Evolutionary conservation across 2,888 invertebrate species (phyloP), one percentile per base, ranked within the genome.

Genomic region (Sinelater perroti): DNA sequence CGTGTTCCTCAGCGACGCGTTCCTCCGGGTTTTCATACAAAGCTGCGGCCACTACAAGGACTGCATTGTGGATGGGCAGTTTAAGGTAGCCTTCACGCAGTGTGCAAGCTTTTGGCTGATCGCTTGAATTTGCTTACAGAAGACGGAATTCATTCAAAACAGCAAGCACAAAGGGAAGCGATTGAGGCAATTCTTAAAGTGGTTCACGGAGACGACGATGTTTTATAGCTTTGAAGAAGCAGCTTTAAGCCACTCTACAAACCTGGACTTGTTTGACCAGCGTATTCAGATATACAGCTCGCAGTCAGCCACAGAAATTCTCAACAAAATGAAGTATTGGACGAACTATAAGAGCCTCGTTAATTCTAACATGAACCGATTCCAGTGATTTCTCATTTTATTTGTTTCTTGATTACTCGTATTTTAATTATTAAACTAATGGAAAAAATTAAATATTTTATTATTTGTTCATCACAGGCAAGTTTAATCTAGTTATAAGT

Each of bases 161-260:
- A 82, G 81, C 61, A 82, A 85, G 2, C 73, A 81, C 0, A 70
- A 63, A 47, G 85, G 88, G 0, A 87, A 87, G 72, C 85, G 86
- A 40, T 82, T 87, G 26, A 85, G 87, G 63, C 85, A 87, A 67
- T 92, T 93, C 75, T 79, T 93, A 0, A 90, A 91, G 65, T 93
- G 93, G 93, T 93, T 94, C 77, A 86, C 89, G 0, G 91, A 93
- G 73, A 93, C 93, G 0, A 89, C 91, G 1, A 91, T 93, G 90
- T 93, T 93, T 75, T 85, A 87, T 60, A 84, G 87, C 44, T 93
- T 90, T 75, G 81, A 88, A 47, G 84, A 87, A 64, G 81, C 72
- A n/a, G 73, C 74, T 16, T 26, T 72, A 5, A 64, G 64, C 21
- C 71, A 76, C 63, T 70, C 75, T 0, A 68, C 71, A 26, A 74